Percentiles rank a stretch among this genome's conserved stretches.
Conservation (phyloP, 1,140 invertebrate species). For the Dinothrombium tinctorium region DNA sequence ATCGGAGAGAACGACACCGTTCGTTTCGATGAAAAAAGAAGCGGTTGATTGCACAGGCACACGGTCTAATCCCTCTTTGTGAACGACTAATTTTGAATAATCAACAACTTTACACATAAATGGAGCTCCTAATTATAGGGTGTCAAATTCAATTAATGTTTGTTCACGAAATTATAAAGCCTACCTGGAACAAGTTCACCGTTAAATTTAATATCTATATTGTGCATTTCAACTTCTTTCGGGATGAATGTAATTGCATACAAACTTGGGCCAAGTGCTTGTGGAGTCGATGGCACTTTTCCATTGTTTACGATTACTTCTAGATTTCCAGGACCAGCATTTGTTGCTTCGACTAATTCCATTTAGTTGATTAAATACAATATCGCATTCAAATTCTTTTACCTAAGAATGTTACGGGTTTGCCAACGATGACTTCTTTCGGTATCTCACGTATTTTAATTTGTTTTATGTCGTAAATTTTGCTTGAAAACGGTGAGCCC, state of each 20-base stretch:
- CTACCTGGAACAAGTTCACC: constrained; percentile 71
- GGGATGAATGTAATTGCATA: constrained; percentile 95
- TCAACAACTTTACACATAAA: constrained; percentile 10
- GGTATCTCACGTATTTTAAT: constrained; percentile 81
- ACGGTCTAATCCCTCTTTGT: constrained; percentile 7
- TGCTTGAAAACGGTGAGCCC: constrained; percentile 71
- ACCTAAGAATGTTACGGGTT: constrained; percentile 84
- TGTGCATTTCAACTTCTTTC: constrained; percentile 59
- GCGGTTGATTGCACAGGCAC: constrained; percentile 11
- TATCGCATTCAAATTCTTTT: constrained; percentile 18
- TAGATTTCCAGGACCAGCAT: constrained; percentile 82
- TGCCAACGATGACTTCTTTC: constrained; percentile 58
- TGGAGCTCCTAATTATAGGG: constrained; percentile 2
- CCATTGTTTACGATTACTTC: constrained; percentile 93
- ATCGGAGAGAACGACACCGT: constrained; percentile 6
- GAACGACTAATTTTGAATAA: constrained; percentile 8
- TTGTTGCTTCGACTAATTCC: constrained; percentile 76
- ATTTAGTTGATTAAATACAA: no score
- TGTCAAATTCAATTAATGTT: constrained; percentile 2
- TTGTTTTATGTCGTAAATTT: constrained; percentile 79
- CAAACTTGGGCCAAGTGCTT: constrained; percentile 74
- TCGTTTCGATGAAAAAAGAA: constrained; percentile 9
- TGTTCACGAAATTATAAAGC: not conserved
- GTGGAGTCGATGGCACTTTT: constrained; percentile 75
- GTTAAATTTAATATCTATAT: constrained; percentile 83